Base-by-base conservation (phyloP, 2,797 vertebrate genomes). In the Sorex maritimensis region DNA sequence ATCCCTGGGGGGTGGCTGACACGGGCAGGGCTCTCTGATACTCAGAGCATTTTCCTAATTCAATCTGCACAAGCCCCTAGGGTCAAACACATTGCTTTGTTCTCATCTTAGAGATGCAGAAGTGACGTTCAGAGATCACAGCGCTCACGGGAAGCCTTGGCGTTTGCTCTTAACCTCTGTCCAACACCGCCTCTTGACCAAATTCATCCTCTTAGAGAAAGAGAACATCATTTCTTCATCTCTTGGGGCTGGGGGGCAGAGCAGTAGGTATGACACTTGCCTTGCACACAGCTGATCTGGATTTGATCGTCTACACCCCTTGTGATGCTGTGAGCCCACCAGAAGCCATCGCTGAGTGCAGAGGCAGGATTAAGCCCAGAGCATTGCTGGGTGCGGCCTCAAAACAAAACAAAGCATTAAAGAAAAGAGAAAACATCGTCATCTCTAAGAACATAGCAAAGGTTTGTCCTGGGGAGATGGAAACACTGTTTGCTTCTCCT, bases 41-140 rank as follows among this genome's bases (percentile, higher is more conserved):
- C 5, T 6, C 55, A 91, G 61, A 79, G 7, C 11, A 86, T 61
- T 81, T 92, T 58, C 41, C 41, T 2, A 80, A 46, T 87, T 82
- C 28, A 78, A 81, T 67, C 67, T 9, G 65, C 71, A 91, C 2
- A 82, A 88, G 88, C 81, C n/a, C 3, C 63, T 65, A 61, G 65
- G 15, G 44, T 46, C 86, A 78, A 11, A 52, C 49, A 52, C 10
- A 52, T 14, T 73, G 52, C 9, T 71, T 38, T 75, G n/a, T 6
- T 81, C 74, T 90, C 52, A 30, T 80, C 93, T 86, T 80, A 72
- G 30, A 65, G 23, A 15, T n/a, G 38, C 88, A 93, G 58, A 78
- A 38, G 52, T 82, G 24, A 24, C 68, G 26, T 17, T 34, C 87
- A 17, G 49, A 75, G 44, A n/a, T 72, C 78, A 61, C 12, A 5